phyloP scores from a whole-genome alignment of 2,113 vertebrate genomes.

The Sinocyclocheilus rhinocerous region DNA sequence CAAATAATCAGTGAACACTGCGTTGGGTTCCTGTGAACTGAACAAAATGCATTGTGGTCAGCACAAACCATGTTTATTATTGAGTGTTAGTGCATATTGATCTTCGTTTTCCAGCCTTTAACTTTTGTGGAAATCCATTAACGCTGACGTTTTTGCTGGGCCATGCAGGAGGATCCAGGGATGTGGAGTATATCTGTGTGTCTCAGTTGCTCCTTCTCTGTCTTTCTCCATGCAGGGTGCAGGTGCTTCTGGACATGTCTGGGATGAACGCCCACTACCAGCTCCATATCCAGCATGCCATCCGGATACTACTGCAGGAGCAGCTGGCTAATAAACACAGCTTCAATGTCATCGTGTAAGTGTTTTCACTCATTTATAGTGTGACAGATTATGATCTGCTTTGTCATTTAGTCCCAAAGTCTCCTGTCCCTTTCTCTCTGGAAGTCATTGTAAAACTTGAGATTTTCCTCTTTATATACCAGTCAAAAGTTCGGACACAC shows the following conservation, averaged over 20 bases:
- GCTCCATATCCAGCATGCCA: conserved; percentile 76
- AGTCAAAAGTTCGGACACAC: neutral
- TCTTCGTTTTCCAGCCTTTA: neutral
- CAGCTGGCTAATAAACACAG: conserved; percentile 77
- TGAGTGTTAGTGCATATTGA: neutral
- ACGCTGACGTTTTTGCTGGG: neutral
- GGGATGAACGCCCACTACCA: conserved; percentile 69
- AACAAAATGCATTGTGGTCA: neutral
- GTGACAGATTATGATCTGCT: neutral
- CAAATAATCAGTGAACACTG: neutral
- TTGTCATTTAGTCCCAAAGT: neutral
- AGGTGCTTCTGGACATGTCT: conserved; percentile 80
- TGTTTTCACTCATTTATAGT: neutral
- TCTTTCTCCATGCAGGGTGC: conserved; percentile 68
- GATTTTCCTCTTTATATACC: neutral
- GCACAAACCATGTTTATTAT: neutral
- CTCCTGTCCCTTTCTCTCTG: neutral
- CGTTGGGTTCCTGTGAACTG: too few relatives aligned
- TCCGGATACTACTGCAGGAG: conserved; percentile 81
- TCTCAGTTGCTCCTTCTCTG: conserved; percentile 55
- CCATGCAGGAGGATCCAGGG: neutral
- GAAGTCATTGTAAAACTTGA: neutral
- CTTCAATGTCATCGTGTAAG: conserved; percentile 79
- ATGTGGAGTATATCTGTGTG: neutral
- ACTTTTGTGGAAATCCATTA: neutral